Base-by-base conservation (phyloP, 2,888 invertebrate genomes). In the Romanomermis culicivorax region DNA sequence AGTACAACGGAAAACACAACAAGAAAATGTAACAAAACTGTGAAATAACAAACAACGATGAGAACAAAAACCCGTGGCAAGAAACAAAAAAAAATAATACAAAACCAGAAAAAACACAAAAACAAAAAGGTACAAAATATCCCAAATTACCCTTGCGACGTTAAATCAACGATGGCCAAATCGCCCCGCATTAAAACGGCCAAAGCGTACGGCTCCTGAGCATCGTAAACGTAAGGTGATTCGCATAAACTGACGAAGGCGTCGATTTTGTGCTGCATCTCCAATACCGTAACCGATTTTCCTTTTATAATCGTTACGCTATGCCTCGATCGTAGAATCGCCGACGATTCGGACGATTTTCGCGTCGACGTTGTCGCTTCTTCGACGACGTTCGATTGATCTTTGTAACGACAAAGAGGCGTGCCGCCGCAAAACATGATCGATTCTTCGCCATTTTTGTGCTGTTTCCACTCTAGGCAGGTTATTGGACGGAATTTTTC, bases 261-360 rank as follows among this genome's bases (percentile, higher is more conserved):
- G 59, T 95, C 80, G 59, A 97, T 89, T 68, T 82, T 83, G 75
- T 95, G 88, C 71, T 97, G 95, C 95, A 97, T 95, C 78, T 97
- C 95, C 66, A 97, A 77, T 59, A 95, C 91, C 29, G 68, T 64
- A n/a, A 63, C 60, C 42, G 64, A 64, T 27, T 64, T 61, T 23
- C 61, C 57, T 14, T 62, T 58, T 29, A 68, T 55, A 23, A 68
- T 60, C 23, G 65, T 67, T 30, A 68, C 53, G 2, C 74, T 74
- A 62, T 64, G 85, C 66, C n/a, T n/a, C n/a, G n/a, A n/a, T n/a
- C n/a, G n/a, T n/a, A n/a, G n/a, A n/a, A n/a, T n/a, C n/a, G n/a
- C n/a, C n/a, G n/a, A n/a, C 36, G 36, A 36, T 17, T 7, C 11
- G 11, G 36, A 36, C 36, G 36, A 36, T 36, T 7, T 11, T 17